A percentile compares a stretch with the other conserved stretches of the same genome.
Conservation (phyloP, 2,113 vertebrate genomes). For the Galemys pyrenaicus region DNA sequence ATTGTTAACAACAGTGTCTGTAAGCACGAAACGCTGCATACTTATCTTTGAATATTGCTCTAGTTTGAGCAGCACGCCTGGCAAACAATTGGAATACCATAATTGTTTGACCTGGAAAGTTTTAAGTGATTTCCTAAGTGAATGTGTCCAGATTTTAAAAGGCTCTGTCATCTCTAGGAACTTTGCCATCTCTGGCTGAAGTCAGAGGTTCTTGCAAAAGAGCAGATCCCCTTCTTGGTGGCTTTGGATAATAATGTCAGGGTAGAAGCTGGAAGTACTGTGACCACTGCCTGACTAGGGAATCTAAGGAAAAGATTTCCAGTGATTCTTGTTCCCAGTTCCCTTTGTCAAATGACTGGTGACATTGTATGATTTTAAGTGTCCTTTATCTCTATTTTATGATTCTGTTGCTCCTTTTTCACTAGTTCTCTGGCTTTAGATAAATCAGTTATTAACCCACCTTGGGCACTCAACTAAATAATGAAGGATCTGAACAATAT, state of each 20-base stretch:
- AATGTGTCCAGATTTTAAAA: neutral
- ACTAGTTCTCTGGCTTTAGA: neutral
- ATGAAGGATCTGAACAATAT: neutral
- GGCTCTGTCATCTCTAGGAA: neutral
- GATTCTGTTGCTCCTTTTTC: neutral
- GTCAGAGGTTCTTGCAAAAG: neutral
- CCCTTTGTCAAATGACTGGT: constrained; percentile 13
- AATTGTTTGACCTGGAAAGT: neutral
- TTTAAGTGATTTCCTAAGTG: constrained; percentile 14
- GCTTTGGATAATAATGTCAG: constrained; percentile 27
- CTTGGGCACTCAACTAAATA: constrained; percentile 1
- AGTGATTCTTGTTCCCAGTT: constrained; percentile 21
- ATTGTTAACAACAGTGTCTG: neutral
- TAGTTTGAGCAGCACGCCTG: neutral
- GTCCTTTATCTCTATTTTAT: neutral
- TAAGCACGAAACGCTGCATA: neutral
- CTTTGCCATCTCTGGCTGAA: constrained; percentile 1
- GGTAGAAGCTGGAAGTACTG: neutral
- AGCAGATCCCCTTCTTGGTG: neutral
- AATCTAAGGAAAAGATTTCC: neutral
- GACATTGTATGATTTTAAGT: neutral
- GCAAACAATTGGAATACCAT: neutral
- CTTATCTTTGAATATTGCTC: neutral
- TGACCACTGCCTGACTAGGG: constrained; percentile 15
- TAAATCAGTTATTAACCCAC: neutral